Conservation (phyloP, 1,140 invertebrate genomes). For the Spodoptera frugiperda region DNA sequence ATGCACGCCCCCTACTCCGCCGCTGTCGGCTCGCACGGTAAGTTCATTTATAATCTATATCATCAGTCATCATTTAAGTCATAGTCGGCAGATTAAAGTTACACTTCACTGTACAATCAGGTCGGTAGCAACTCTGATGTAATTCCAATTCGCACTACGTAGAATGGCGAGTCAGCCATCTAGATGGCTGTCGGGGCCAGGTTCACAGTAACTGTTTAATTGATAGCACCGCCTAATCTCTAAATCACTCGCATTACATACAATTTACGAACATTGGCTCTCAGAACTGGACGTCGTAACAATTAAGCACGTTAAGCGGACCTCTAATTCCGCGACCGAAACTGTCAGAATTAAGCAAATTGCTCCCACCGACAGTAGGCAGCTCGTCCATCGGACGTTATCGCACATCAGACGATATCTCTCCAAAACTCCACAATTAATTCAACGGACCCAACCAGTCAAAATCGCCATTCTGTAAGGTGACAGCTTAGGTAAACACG, state of each 20-base stretch:
- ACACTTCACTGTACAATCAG: not conserved
- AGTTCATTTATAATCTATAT: conserved; percentile 54
- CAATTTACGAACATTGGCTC: conserved; percentile 36
- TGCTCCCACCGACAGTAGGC: conserved; percentile 67
- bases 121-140: not conserved
- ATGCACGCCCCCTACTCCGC: conserved; percentile 85
- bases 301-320: conserved; percentile 69
- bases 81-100: too few relatives aligned
- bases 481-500: conserved; percentile 85
- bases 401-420: conserved; percentile 82
- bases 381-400: conserved; percentile 68
- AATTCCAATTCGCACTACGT: not conserved
- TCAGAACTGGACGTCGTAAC: conserved; percentile 62
- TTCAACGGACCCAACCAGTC: conserved; percentile 78
- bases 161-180: not conserved
- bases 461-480: conserved; percentile 84
- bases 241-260: conserved; percentile 38
- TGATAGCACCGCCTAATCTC: conserved; percentile 19
- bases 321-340: conserved; percentile 64
- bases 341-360: conserved; percentile 77
- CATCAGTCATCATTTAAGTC: not conserved
- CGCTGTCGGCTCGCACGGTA: conserved; percentile 83
- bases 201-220: conserved; percentile 19
- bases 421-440: conserved; percentile 82
- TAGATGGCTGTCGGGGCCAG: conserved; percentile 1